Evolutionary conservation across 2,113 vertebrate species (phyloP).

Genomic region (Equus przewalskii): DNA sequence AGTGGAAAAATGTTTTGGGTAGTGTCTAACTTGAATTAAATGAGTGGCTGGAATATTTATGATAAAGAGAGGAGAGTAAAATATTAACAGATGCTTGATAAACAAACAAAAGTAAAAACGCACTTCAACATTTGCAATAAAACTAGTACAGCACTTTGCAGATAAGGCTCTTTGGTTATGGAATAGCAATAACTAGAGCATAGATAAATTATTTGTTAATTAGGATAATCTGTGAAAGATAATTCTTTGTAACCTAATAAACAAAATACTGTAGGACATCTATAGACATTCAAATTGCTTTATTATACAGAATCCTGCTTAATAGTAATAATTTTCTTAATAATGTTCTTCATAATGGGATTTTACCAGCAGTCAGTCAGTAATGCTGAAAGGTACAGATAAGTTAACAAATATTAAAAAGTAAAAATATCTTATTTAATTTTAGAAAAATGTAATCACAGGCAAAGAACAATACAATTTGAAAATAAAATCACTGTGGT

Average conservation of each 20-base stretch:
- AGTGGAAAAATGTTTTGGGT: not conserved
- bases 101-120: not conserved
- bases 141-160: not conserved
- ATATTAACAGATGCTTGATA: not conserved
- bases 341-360: not conserved
- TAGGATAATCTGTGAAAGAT: not conserved
- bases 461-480: not conserved
- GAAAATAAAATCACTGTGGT: not conserved
- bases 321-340: not conserved
- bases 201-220: not conserved
- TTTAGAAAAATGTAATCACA: not conserved
- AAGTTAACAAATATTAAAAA: conserved; percentile 24
- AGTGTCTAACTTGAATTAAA: not conserved
- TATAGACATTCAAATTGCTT: not conserved
- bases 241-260: not conserved
- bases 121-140: not conserved
- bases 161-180: not conserved
- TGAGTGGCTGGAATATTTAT: not conserved
- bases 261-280: not conserved
- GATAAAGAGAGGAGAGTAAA: not conserved
- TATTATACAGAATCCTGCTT: not conserved
- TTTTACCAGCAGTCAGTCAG: not conserved
- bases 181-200: not conserved
- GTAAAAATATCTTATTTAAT: not conserved
- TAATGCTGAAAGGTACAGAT: not conserved